These are phyloP conservation scores for Chlorops oryzae DNA, from an alignment of 1,140 invertebrate genomes.

Conservation along the genomic window DNA sequence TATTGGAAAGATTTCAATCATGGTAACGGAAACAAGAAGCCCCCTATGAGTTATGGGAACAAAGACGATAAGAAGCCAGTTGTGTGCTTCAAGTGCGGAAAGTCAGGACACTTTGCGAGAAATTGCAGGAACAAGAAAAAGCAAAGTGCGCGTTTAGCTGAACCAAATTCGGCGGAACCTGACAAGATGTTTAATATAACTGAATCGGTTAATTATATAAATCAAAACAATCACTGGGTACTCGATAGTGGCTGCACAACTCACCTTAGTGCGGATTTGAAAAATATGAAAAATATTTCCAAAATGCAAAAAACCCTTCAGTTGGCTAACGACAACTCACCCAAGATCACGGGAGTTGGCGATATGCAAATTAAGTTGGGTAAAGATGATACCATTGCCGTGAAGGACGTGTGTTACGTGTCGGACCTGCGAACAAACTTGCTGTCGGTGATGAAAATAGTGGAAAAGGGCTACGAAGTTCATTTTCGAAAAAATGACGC, in stretches of 20 bases:
- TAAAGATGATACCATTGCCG: background rate
- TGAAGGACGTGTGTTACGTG: slow-evolving; percentile 7
- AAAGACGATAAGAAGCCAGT: background rate
- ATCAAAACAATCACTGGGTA: background rate
- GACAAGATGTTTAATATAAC: background rate
- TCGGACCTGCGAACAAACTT: slow-evolving; percentile 10
- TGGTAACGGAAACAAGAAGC: no score
- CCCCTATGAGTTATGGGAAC: background rate
- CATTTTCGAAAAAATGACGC: slow-evolving; percentile 9
- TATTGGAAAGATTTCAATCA: background rate
- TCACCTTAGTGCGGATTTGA: background rate
- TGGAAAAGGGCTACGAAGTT: slow-evolving; percentile 5
- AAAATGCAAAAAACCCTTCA: background rate
- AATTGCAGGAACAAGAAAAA: background rate
- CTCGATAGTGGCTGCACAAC: slow-evolving; percentile 2
- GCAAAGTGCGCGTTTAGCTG: no score
- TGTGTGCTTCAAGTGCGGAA: background rate
- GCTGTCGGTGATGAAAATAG: slow-evolving; percentile 6
- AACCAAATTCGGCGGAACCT: no score
- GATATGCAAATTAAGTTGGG: slow-evolving; percentile 4
- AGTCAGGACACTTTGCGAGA: background rate
- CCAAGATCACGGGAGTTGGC: slow-evolving; percentile 1
- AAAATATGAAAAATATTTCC: background rate
- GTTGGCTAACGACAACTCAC: background rate
- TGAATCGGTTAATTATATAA: background rate